Conservation (phyloP, 2,888 invertebrate genomes). For the Tinea trinotella region DNA sequence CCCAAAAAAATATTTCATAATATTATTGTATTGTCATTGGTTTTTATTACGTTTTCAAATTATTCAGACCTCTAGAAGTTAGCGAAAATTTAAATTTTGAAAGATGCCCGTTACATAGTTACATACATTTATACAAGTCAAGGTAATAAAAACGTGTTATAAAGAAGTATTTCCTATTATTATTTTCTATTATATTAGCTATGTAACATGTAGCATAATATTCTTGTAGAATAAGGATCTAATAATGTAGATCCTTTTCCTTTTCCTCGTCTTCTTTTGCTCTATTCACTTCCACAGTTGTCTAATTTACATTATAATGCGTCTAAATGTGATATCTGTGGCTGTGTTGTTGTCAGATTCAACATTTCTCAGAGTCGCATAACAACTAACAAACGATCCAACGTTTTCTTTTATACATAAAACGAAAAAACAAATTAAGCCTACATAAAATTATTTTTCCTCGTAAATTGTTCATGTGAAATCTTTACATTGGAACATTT, state of each 20-base stretch:
- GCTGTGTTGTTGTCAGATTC: not conserved
- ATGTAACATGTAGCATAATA: too few species aligned
- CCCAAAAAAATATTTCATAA: too few species aligned
- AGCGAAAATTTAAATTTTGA: too few species aligned
- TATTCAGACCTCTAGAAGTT: too few species aligned
- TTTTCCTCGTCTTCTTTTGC: not conserved
- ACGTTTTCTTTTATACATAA: constrained; percentile 1
- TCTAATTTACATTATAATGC: constrained; percentile 15
- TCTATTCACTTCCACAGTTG: constrained; percentile 2
- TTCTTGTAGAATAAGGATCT: not conserved
- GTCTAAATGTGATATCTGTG: not conserved
- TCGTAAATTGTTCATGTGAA: constrained; percentile 5
- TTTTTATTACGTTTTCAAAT: too few species aligned
- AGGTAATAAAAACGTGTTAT: too few species aligned
- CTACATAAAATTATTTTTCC: constrained; percentile 1
- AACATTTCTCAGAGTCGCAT: not conserved
- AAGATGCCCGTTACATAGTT: too few species aligned
- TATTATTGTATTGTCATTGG: too few species aligned
- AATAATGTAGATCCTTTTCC: not conserved
- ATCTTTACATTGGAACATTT: not conserved
- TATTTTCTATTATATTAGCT: too few species aligned
- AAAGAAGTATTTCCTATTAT: too few species aligned
- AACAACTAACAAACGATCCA: not conserved
- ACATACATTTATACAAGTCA: too few species aligned
- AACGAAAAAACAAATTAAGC: constrained; percentile 1